A percentile compares a stretch with the other conserved stretches of the same genome.
Evolutionary conservation across 1,140 invertebrate species (phyloP).

Genomic region (Drosophila nigromelanica): DNA sequence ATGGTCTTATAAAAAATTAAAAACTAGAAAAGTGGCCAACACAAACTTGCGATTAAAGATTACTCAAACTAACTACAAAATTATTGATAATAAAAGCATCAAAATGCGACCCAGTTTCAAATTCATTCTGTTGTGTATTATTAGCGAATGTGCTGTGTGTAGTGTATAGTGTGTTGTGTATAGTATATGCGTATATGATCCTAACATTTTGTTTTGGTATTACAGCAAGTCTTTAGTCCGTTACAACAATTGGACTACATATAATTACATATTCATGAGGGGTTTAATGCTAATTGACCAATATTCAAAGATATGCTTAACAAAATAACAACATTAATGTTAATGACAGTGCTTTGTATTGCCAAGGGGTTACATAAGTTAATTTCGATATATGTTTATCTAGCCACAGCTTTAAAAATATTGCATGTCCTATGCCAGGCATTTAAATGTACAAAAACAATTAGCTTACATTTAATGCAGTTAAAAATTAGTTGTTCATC

Average conservation of each 20-base stretch:
- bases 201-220: constrained; percentile 12
- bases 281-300: constrained; percentile 8
- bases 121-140: constrained; percentile 20
- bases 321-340: constrained; percentile 2
- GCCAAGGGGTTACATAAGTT: constrained; percentile 17
- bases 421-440: not conserved
- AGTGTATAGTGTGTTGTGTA: not conserved
- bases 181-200: not conserved
- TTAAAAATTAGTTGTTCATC: not conserved
- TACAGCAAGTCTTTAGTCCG: constrained; percentile 9
- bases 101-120: constrained; percentile 17
- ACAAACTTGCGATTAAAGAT: constrained; percentile 18
- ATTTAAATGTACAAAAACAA: constrained; percentile 9
- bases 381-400: constrained; percentile 2
- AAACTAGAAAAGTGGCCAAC: constrained; percentile 23
- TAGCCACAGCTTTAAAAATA: not conserved
- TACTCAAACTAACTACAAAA: constrained; percentile 17
- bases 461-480: constrained; percentile 7
- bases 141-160: not conserved
- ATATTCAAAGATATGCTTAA: constrained; percentile 13
- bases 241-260: not conserved
- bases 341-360: constrained; percentile 27
- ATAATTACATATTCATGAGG: not conserved
- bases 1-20: constrained; percentile 33
- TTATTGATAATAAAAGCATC: constrained; percentile 37